A percentile compares a stretch with the other conserved stretches of the same genome.
These are phyloP conservation scores for Lordiphosa mommai DNA, from an alignment of 1,140 invertebrate genomes.

Conservation along the genomic window DNA sequence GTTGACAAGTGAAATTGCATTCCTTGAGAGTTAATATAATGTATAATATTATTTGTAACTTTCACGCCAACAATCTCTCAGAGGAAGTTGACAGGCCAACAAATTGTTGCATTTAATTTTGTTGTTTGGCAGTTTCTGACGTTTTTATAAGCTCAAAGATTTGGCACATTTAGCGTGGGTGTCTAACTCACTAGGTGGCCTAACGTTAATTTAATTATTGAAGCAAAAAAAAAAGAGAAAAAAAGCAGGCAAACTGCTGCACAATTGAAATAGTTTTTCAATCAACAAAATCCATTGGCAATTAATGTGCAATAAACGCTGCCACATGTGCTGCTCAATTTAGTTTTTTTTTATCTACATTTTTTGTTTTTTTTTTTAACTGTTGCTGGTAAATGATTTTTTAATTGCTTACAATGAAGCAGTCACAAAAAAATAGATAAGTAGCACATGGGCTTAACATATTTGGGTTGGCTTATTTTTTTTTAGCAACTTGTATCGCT, in stretches of 20 bases:
- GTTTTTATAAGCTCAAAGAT: conserved; percentile 1
- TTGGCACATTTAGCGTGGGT: conserved; percentile 4
- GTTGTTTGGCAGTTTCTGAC: no score
- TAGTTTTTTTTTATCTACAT: no score
- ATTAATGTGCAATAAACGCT: conserved; percentile 42
- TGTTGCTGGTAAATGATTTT: conserved; percentile 28
- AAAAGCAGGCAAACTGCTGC: conserved; percentile 10
- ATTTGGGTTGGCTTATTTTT: no score
- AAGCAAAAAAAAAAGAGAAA: no score
- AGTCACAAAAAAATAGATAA: conserved; percentile 28
- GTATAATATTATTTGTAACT: conserved; percentile 55
- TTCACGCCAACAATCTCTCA: conserved; percentile 49
- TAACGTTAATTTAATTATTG: conserved; percentile 56
- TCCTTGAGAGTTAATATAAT: conserved; percentile 45
- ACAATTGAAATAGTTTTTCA: conserved; percentile 58
- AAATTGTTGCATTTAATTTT: conserved; percentile 48
- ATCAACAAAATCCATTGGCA: conserved; percentile 36
- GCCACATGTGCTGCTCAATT: no score
- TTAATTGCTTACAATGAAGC: conserved; percentile 46
- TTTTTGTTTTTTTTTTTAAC: neutral
- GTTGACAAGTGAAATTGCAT: conserved; percentile 49
- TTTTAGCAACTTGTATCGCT: no score
- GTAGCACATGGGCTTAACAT: conserved; percentile 12
- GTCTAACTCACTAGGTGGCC: conserved; percentile 18
- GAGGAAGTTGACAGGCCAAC: conserved; percentile 22